Percentiles rank a stretch among this genome's conserved stretches.
Evolutionary conservation across 1,140 invertebrate genomes (phyloP).

Genomic region (Lepidostoma basale): DNA sequence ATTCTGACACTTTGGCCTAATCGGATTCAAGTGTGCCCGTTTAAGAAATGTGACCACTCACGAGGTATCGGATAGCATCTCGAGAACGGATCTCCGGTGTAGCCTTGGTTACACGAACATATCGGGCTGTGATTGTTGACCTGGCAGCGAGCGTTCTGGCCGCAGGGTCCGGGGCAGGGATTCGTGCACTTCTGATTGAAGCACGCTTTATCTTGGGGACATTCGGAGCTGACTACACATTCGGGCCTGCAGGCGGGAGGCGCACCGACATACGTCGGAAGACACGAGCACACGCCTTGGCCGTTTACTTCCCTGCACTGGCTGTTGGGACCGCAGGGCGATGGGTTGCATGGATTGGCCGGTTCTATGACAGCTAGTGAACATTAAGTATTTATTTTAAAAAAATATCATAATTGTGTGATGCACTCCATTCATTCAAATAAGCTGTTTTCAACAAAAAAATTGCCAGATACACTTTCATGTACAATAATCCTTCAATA

Average conservation of each 20-base stretch:
- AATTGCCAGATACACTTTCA: too few species aligned
- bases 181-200: slow-evolving; percentile 72
- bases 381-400: too few species aligned
- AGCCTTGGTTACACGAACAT: slow-evolving; percentile 67
- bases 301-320: slow-evolving; percentile 69
- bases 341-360: slow-evolving; percentile 66
- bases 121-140: slow-evolving; percentile 79
- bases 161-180: slow-evolving; percentile 75
- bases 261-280: slow-evolving; percentile 73
- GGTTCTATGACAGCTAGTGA: too few species aligned
- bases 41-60: slow-evolving; percentile 25
- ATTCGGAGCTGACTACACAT: slow-evolving; percentile 74
- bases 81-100: slow-evolving; percentile 72
- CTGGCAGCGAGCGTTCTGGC: slow-evolving; percentile 76
- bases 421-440: too few species aligned
- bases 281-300: slow-evolving; percentile 74
- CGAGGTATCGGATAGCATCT: slow-evolving; percentile 63
- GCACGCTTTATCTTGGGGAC: slow-evolving; percentile 70
- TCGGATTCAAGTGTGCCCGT: too few species aligned
- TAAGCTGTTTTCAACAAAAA: too few species aligned
- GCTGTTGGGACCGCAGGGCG: slow-evolving; percentile 76
- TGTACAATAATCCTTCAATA: too few species aligned
- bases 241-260: slow-evolving; percentile 75
- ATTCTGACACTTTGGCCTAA: not conserved
- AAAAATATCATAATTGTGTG: too few species aligned